phyloP scores from a whole-genome alignment of 2,797 vertebrate genomes.

The Sebastes elongatus region DNA sequence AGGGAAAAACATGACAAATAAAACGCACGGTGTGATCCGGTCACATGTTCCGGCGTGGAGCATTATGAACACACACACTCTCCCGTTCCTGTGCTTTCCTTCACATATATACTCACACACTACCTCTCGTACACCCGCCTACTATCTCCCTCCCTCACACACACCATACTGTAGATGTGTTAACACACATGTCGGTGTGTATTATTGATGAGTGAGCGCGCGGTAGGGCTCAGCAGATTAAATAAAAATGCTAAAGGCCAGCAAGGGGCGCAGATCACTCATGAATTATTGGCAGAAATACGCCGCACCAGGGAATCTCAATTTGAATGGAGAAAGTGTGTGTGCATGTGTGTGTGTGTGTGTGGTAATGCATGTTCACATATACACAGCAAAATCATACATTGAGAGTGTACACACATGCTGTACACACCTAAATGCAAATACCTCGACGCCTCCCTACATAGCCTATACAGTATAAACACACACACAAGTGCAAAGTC shows the following conservation, averaged over 20 bases:
- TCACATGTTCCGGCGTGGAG: constrained; percentile 1
- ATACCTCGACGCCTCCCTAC: background rate
- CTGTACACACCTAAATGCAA: constrained; percentile 25
- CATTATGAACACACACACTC: background rate
- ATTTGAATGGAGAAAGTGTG: constrained; percentile 74
- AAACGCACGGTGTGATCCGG: background rate
- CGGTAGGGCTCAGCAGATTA: constrained; percentile 89
- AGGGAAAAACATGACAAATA: constrained; percentile 11
- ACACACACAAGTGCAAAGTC: background rate
- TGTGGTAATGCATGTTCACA: constrained; percentile 16
- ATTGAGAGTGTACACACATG: constrained; percentile 1
- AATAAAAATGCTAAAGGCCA: constrained; percentile 95
- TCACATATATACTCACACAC: constrained; percentile 9
- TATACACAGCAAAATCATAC: constrained; percentile 19
- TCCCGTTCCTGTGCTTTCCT: constrained; percentile 5
- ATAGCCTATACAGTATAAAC: background rate
- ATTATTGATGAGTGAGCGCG: constrained; percentile 90
- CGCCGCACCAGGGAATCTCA: constrained; percentile 87
- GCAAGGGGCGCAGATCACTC: constrained; percentile 90
- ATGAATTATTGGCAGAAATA: constrained; percentile 93
- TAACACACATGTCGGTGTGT: constrained; percentile 93
- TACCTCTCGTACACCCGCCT: background rate
- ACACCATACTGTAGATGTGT: constrained; percentile 83
- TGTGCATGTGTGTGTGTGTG: constrained; percentile 10
- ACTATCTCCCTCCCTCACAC: background rate